A percentile compares a stretch with the other conserved stretches of the same genome.
Conservation (phyloP, 2,113 vertebrate genomes). For the Apistogramma diplotaenia region DNA sequence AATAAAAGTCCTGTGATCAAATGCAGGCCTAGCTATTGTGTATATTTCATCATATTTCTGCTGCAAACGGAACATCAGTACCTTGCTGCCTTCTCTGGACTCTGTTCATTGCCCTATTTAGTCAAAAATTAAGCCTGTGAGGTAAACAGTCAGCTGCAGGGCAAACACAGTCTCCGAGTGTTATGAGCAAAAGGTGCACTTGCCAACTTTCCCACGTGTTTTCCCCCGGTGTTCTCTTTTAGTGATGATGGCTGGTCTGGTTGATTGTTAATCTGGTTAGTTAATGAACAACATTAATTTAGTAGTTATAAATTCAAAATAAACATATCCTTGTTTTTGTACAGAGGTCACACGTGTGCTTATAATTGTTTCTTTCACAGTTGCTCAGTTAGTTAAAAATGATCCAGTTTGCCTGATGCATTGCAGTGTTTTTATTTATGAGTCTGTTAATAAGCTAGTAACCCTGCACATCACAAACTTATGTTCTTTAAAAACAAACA, state of each 20-base stretch:
- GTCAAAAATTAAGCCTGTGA: slow-evolving; percentile 23
- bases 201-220: background rate
- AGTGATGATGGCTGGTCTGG: background rate
- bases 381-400: background rate
- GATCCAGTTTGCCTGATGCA: background rate
- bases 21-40: background rate
- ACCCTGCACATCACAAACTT: background rate
- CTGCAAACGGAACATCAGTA: slow-evolving; percentile 1
- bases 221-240: background rate
- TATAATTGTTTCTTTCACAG: background rate
- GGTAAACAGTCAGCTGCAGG: background rate
- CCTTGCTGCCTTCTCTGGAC: background rate
- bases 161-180: background rate
- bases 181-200: background rate
- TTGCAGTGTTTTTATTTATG: background rate
- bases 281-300: background rate
- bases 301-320: background rate
- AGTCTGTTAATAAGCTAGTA: background rate
- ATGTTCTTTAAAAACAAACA: background rate
- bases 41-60: background rate
- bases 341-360: background rate
- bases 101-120: slow-evolving; percentile 33
- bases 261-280: too few relatives aligned
- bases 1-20: background rate
- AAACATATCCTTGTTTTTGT: background rate